Conservation (phyloP, 2,888 invertebrate species). For the Dasypolia templi region DNA sequence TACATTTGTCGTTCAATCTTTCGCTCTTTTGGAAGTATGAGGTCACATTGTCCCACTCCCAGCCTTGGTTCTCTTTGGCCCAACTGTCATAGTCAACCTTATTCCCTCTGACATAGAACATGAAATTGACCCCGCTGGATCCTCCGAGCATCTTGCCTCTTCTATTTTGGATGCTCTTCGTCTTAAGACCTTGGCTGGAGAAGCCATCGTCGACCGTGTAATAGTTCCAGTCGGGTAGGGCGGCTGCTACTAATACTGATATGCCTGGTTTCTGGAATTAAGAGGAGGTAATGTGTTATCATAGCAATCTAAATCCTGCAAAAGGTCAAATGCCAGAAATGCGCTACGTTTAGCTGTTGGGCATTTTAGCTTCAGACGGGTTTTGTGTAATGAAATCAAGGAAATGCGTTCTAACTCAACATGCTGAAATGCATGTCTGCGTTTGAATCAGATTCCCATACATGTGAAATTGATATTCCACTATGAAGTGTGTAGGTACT, state of each 20-base stretch:
- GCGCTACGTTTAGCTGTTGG: background rate
- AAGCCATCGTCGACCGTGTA: constrained; percentile 71
- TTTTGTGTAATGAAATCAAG: background rate
- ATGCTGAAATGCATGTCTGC: no score
- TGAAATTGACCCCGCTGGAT: constrained; percentile 91
- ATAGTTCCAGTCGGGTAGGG: constrained; percentile 92
- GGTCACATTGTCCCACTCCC: constrained; percentile 75
- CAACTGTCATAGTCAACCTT: constrained; percentile 92
- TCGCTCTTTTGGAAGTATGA: constrained; percentile 79
- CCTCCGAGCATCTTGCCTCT: constrained; percentile 93
- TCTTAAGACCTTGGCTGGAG: constrained; percentile 70
- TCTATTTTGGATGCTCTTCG: constrained; percentile 78
- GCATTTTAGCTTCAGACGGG: background rate
- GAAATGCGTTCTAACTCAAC: background rate
- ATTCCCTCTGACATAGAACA: constrained; percentile 92
- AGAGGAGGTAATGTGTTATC: background rate
- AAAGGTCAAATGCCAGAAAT: background rate
- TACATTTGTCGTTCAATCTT: constrained; percentile 59
- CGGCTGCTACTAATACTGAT: constrained; percentile 56
- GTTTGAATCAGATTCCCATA: background rate
- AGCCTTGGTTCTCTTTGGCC: constrained; percentile 90
- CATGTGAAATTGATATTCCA: background rate
- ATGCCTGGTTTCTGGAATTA: constrained; percentile 68
- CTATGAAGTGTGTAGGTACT: background rate
- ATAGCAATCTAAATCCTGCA: background rate